Conservation (phyloP, 2,113 vertebrate genomes). For the Microtus richardsoni region DNA sequence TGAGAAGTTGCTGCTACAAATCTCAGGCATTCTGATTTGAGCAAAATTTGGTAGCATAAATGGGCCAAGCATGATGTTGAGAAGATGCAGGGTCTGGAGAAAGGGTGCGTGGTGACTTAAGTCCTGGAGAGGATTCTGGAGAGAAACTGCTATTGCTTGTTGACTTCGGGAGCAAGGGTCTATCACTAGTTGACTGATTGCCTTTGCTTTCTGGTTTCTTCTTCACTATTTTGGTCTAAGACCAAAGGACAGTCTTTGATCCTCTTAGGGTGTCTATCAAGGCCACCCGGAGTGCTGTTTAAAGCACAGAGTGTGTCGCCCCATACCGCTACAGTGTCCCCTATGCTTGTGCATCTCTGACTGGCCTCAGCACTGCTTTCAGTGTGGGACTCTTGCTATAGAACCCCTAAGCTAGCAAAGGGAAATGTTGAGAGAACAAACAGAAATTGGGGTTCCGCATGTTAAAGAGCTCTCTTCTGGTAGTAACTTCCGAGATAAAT, state of each 20-base stretch:
- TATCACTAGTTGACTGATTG: slow-evolving; percentile 37
- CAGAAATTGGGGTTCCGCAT: background rate
- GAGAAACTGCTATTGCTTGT: background rate
- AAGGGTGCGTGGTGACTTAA: background rate
- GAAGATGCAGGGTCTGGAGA: background rate
- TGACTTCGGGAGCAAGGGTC: slow-evolving; percentile 21
- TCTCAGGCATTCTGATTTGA: background rate
- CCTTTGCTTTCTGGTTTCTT: slow-evolving; percentile 57
- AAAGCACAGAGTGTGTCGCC: background rate
- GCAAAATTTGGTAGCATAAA: background rate
- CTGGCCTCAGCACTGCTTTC: background rate
- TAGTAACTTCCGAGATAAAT: background rate
- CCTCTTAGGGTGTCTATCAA: background rate
- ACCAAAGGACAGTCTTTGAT: slow-evolving; percentile 32
- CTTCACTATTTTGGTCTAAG: slow-evolving; percentile 48
- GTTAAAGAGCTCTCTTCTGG: background rate
- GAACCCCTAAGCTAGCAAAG: background rate
- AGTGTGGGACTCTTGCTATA: background rate
- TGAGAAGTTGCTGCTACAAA: background rate
- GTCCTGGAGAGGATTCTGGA: slow-evolving; percentile 41
- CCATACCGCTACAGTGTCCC: background rate
- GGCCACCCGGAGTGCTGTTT: background rate
- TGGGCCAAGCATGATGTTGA: background rate
- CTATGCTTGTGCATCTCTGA: background rate
- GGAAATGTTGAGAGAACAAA: background rate